Percentiles rank a stretch among this genome's conserved stretches.
Evolutionary conservation across 2,113 vertebrate genomes (phyloP).

Genomic region (Pangasianodon hypophthalmus): DNA sequence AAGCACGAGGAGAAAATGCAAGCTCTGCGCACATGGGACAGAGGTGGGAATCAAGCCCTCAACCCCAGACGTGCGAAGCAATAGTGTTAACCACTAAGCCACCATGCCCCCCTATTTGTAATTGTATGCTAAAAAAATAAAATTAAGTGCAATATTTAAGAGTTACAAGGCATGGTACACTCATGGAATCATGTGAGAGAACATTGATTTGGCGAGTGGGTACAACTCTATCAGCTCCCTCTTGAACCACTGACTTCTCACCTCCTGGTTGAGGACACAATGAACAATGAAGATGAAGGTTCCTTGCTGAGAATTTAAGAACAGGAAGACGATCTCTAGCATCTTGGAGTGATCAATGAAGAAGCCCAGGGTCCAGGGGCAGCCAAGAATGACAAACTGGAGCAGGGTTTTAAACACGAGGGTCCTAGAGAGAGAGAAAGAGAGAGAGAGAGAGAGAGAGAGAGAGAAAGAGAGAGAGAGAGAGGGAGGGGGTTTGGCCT

Average conservation of each 20-base stretch:
- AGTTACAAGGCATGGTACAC: neutral
- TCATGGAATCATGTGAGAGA: neutral
- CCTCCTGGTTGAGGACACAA: conserved; percentile 16
- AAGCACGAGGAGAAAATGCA: no score
- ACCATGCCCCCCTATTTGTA: no score
- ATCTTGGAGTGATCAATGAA: neutral
- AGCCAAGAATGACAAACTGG: conserved; percentile 45
- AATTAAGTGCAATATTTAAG: neutral
- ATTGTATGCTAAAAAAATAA: neutral
- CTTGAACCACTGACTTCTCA: neutral
- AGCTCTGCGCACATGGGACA: no score
- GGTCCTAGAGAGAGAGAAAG: conserved; percentile 6
- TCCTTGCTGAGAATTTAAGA: conserved; percentile 7
- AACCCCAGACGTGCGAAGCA: no score
- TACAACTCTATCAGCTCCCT: neutral
- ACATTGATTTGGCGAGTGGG: neutral
- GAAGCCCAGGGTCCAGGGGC: conserved; percentile 38
- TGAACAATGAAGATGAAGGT: conserved; percentile 14
- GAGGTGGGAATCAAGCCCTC: no score
- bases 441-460: neutral
- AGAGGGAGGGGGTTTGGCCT: neutral
- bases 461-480: neutral
- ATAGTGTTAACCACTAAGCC: no score
- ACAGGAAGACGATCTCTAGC: neutral
- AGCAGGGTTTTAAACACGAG: conserved; percentile 27